Conservation (phyloP, 2,797 vertebrate species). For the Clarias laeviceps region DNA sequence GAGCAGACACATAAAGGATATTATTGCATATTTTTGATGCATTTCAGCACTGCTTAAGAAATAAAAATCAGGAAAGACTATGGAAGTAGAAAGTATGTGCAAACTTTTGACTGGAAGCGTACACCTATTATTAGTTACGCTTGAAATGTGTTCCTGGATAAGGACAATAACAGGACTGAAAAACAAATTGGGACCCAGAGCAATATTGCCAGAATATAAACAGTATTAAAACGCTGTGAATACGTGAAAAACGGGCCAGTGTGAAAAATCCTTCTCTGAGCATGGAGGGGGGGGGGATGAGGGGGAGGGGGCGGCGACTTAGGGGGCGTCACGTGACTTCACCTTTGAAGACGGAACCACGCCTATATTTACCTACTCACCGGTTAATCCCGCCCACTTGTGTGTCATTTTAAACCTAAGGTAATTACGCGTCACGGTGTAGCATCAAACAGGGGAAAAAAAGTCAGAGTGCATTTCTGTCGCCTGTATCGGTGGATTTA, state of each 20-base stretch:
- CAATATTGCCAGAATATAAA: background rate
- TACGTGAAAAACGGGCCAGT: background rate
- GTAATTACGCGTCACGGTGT: background rate
- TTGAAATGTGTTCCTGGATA: background rate
- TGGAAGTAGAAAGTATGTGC: no score
- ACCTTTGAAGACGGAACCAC: constrained; percentile 41
- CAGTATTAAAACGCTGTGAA: background rate
- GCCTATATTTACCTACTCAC: constrained; percentile 49
- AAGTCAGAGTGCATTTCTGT: background rate
- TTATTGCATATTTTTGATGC: no score
- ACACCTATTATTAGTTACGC: no score
- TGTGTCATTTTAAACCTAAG: constrained; percentile 7
- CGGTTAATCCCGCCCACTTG: constrained; percentile 3
- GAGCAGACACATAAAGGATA: no score
- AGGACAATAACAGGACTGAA: background rate
- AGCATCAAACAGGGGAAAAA: background rate
- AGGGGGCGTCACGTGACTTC: constrained; percentile 37
- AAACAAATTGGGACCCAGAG: background rate
- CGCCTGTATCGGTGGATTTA: no score
- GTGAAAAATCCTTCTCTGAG: background rate
- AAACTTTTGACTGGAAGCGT: no score
- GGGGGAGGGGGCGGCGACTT: no score
- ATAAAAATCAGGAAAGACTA: no score
- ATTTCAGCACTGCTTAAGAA: no score
- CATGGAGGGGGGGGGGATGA: no score